These are phyloP conservation scores for Diogma glabrata DNA, from an alignment of 2,888 invertebrate genomes.

Conservation along the genomic window DNA sequence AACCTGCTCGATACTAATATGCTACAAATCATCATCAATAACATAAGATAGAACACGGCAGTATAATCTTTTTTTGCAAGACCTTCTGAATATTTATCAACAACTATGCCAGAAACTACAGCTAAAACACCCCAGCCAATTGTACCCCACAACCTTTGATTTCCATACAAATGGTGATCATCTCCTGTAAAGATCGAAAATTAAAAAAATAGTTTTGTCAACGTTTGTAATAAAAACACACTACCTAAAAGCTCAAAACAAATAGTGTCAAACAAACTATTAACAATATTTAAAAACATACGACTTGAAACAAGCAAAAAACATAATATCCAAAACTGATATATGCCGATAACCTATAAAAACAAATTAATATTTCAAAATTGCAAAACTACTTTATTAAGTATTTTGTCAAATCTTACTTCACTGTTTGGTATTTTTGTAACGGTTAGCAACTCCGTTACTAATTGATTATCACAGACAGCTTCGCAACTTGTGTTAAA, in stretches of 20 bases:
- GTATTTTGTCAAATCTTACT: too few species aligned
- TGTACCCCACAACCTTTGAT: slow-evolving; percentile 79
- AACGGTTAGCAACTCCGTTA: slow-evolving; percentile 22
- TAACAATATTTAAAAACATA: slow-evolving; percentile 74
- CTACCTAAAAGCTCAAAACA: slow-evolving; percentile 75
- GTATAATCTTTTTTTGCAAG: slow-evolving; percentile 58
- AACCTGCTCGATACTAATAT: slow-evolving; percentile 47
- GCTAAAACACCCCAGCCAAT: slow-evolving; percentile 76
- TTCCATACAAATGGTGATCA: slow-evolving; percentile 64
- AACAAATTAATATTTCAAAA: too few species aligned
- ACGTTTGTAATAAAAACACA: too few species aligned
- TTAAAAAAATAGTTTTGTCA: too few species aligned
- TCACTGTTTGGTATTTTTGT: slow-evolving; percentile 23
- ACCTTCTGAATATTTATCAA: slow-evolving; percentile 60
- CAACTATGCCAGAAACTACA: slow-evolving; percentile 61
- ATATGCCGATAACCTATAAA: slow-evolving; percentile 35
- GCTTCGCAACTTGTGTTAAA: slow-evolving; percentile 30
- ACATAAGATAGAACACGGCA: slow-evolving; percentile 67
- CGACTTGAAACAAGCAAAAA: slow-evolving; percentile 65
- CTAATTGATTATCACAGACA: slow-evolving; percentile 26
- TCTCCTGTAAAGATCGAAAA: too few species aligned
- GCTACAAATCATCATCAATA: slow-evolving; percentile 52
- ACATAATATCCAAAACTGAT: slow-evolving; percentile 71
- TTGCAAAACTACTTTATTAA: too few species aligned
- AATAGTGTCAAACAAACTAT: slow-evolving; percentile 80